These are phyloP conservation scores for Indicator indicator DNA, from an alignment of 2,113 vertebrate species.

Conservation along the genomic window DNA sequence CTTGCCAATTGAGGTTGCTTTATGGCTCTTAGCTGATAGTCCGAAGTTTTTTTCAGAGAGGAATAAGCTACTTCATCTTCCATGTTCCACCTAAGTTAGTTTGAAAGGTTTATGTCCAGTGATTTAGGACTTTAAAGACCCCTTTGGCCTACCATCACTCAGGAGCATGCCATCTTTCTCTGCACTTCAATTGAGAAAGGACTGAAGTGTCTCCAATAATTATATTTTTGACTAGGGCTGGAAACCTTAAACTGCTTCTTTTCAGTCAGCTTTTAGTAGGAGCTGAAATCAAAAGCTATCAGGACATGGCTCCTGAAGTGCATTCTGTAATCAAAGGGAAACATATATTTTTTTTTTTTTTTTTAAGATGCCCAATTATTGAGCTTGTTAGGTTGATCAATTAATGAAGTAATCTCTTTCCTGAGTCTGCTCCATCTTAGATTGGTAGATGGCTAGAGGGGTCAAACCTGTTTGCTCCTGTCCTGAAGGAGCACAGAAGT, in stretches of 20 bases:
- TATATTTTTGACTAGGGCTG: background rate
- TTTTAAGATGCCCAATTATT: background rate
- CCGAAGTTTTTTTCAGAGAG: background rate
- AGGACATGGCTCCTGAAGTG: background rate
- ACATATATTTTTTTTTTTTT: background rate
- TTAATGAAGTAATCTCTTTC: background rate
- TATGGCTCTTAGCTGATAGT: background rate
- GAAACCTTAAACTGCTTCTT: background rate
- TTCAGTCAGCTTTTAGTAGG: background rate
- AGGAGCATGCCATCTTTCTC: background rate
- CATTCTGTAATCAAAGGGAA: background rate
- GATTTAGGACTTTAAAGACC: conserved; percentile 10
- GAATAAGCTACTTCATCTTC: background rate
- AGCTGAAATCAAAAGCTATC: conserved; percentile 7
- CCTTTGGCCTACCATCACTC: background rate
- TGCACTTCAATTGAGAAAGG: conserved; percentile 5
- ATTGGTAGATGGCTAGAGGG: background rate
- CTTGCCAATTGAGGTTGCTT: background rate
- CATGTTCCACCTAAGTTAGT: background rate
- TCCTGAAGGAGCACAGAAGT: background rate
- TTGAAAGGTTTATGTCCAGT: background rate
- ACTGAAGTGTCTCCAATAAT: conserved; percentile 27
- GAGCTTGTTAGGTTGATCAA: background rate
- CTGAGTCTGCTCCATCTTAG: background rate
- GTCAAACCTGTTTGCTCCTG: background rate